Evolutionary conservation across 2,113 vertebrate species (phyloP).

Genomic region (Bos javanicus): DNA sequence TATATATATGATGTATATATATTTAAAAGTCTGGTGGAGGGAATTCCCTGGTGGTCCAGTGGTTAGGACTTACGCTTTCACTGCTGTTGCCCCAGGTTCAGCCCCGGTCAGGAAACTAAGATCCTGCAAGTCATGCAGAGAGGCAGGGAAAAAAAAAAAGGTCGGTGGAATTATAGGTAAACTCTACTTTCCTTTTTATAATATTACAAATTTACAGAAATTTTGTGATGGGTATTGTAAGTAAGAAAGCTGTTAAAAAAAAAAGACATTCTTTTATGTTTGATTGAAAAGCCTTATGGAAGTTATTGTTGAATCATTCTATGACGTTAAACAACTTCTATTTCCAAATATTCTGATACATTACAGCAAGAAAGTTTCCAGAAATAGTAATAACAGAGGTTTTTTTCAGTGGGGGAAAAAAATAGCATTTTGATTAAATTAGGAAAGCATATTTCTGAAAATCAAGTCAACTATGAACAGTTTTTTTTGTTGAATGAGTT

Average conservation of each 20-base stretch:
- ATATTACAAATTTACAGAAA: not conserved
- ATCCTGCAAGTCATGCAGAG: rapidly evolving
- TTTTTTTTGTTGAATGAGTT: not conserved
- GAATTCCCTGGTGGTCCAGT: not conserved
- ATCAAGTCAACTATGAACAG: not conserved
- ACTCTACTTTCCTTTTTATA: not conserved
- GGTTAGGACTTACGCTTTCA: not conserved
- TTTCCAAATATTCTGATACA: not conserved
- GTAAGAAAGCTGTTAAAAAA: not conserved
- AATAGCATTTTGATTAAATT: not conserved
- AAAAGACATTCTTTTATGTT: not conserved
- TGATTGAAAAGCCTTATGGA: not conserved
- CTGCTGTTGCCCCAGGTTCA: not conserved
- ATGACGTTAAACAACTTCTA: not conserved
- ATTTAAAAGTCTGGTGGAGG: not conserved
- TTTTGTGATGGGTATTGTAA: not conserved
- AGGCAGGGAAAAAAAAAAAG: not conserved
- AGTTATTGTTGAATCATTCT: not conserved
- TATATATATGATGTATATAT: not conserved
- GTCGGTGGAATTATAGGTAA: not conserved
- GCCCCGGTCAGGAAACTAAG: not conserved
- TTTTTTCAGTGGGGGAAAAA: not conserved
- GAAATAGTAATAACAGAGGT: not conserved
- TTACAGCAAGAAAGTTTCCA: not conserved
- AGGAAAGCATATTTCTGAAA: not conserved